Evolutionary conservation across 1,140 invertebrate genomes (phyloP), one percentile per base, ranked within the genome.

Genomic region (Sycobia sp.): DNA sequence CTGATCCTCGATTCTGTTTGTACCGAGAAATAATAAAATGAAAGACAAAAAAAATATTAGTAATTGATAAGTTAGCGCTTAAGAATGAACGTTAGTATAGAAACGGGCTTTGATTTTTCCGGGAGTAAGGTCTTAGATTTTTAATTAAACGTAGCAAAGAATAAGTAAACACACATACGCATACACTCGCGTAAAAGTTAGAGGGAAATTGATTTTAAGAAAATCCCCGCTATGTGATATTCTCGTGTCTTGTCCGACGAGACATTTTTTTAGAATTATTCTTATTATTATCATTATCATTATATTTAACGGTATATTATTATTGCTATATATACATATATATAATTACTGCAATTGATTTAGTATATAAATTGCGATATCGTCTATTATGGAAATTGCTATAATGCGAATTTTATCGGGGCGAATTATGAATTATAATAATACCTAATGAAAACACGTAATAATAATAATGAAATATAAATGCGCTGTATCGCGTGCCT

Each of bases 161-260:
- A n/a, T n/a, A n/a, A n/a, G n/a, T 7, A 59, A 65, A 50, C 62
- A 58, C 54, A 49, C 54, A 65, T 32, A 58, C 41, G 29, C 46
- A 36, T 14, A n/a, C n/a, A n/a, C n/a, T n/a, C n/a, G n/a, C n/a
- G n/a, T n/a, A n/a, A n/a, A n/a, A n/a, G n/a, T n/a, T n/a, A n/a
- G n/a, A n/a, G n/a, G n/a, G n/a, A n/a, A n/a, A n/a, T 65, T 58
- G 34, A 5, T 22, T 57, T 57, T 62, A 62, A 62, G 53, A 54
- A 73, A 69, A 80, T 75, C 76, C 74, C 73, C 71, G 73, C 73
- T 78, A 77, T 80, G 78, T 80, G 77, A 80, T 80, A 80, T 78
- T 80, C 78, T 80, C 77, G 78, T 80, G 78, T 80, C 77, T 80
- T 80, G 78, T 80, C 74, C 69, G 73, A 80, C 76, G 76, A 79